Percentiles rank a stretch among this genome's conserved stretches.
phyloP scores from a whole-genome alignment of 2,888 invertebrate species.

The Monochamus alternatus region DNA sequence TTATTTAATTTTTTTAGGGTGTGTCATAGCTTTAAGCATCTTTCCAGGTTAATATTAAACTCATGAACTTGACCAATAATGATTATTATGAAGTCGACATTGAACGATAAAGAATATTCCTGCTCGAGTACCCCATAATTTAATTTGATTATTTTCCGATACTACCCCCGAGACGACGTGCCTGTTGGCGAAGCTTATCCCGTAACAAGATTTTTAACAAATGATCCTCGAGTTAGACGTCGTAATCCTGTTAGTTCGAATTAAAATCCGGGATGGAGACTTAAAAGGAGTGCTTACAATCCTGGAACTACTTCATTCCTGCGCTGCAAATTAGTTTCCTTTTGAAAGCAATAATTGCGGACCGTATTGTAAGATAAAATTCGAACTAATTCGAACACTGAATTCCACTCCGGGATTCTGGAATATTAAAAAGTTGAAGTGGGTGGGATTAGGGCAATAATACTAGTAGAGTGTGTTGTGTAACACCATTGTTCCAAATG shows the following conservation, averaged over 20 bases:
- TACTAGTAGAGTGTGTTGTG: neutral
- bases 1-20: no score
- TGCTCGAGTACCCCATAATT: neutral
- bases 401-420: constrained; percentile 6
- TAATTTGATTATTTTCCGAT: neutral
- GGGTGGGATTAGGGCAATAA: constrained; percentile 5
- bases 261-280: constrained; percentile 55
- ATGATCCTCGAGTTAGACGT: constrained; percentile 46
- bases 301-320: constrained; percentile 46
- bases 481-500: neutral
- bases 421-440: constrained; percentile 7
- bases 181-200: constrained; percentile 39
- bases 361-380: constrained; percentile 32
- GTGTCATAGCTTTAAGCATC: no score
- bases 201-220: constrained; percentile 50
- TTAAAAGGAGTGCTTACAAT: constrained; percentile 44
- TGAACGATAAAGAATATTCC: no score
- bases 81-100: no score
- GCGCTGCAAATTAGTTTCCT: constrained; percentile 36
- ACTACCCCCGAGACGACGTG: neutral
- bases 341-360: constrained; percentile 36
- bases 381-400: constrained; percentile 16
- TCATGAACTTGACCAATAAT: no score
- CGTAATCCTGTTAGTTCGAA: constrained; percentile 55
- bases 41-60: no score